These are phyloP conservation scores for Benitochromis conjunctus DNA, from an alignment of 2,113 vertebrate genomes.

Conservation along the genomic window DNA sequence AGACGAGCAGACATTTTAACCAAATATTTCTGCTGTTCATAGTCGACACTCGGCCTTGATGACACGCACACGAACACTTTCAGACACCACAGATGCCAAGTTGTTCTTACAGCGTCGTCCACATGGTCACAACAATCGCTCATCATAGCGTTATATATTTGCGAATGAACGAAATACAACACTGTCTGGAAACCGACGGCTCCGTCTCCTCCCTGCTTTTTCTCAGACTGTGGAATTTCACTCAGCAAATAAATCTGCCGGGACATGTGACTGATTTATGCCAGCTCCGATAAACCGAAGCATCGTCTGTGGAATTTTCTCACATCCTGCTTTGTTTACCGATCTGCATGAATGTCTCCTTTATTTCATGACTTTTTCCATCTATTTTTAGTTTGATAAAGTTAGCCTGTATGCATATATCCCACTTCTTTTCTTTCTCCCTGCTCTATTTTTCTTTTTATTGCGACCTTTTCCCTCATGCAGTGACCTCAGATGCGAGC, in stretches of 20 bases:
- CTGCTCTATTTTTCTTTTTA: slow-evolving; percentile 12
- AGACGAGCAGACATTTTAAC: not conserved
- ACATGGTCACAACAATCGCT: not conserved
- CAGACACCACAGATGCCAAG: not conserved
- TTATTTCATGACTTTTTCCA: not conserved
- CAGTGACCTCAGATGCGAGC: not conserved
- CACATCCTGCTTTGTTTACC: not conserved
- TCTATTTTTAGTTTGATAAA: not conserved
- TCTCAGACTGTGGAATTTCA: not conserved
- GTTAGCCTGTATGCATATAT: not conserved
- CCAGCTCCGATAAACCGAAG: not conserved
- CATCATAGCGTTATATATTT: not conserved
- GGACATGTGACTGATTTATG: not conserved
- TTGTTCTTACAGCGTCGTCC: not conserved
- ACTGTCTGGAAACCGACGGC: not conserved
- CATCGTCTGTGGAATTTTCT: not conserved
- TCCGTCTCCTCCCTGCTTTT: not conserved
- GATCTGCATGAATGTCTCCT: not conserved
- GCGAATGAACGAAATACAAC: not conserved
- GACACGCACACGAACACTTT: not conserved
- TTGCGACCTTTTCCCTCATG: slow-evolving; percentile 17
- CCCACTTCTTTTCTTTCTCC: not conserved
- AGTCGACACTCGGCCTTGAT: not conserved
- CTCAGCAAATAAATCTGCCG: not conserved
- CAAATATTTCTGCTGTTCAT: not conserved